These are phyloP conservation scores for Scaptomyza graminum DNA, from an alignment of 1,140 invertebrate species.

Conservation along the genomic window DNA sequence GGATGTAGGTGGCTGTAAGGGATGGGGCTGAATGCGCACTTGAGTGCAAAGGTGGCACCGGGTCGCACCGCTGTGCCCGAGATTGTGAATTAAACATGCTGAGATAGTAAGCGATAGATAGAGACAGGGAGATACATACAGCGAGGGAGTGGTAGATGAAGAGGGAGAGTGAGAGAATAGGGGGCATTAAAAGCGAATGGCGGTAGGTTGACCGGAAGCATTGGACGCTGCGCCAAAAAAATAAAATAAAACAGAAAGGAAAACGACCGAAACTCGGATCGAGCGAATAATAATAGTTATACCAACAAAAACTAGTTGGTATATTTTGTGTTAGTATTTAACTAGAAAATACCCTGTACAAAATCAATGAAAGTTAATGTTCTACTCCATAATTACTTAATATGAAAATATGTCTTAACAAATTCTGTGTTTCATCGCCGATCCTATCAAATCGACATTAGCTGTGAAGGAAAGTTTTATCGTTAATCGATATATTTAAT, in stretches of 20 bases:
- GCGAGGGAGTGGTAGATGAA: background rate
- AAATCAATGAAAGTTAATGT: background rate
- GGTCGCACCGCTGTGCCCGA: constrained; percentile 68
- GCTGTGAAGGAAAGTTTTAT: no score
- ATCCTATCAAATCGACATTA: no score
- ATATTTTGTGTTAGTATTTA: no score
- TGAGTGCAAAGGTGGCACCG: constrained; percentile 75
- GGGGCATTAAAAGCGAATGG: constrained; percentile 63
- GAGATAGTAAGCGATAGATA: constrained; percentile 35
- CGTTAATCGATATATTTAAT: no score
- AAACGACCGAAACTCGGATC: constrained; percentile 5
- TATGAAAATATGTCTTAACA: no score
- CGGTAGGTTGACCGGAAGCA: constrained; percentile 58
- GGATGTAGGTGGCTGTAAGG: constrained; percentile 6
- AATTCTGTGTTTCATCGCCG: no score
- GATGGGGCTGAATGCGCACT: constrained; percentile 67
- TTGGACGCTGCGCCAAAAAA: constrained; percentile 29
- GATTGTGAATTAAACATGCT: constrained; percentile 78
- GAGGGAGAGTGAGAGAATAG: background rate
- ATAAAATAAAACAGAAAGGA: background rate
- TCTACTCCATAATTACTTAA: no score
- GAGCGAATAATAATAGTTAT: constrained; percentile 36
- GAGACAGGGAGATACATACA: background rate
- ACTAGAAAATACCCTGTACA: background rate
- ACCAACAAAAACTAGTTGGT: constrained; percentile 16